Percentiles rank a stretch among this genome's conserved stretches.
phyloP scores from a whole-genome alignment of 2,113 vertebrate species.

The Entelurus aequoreus region DNA sequence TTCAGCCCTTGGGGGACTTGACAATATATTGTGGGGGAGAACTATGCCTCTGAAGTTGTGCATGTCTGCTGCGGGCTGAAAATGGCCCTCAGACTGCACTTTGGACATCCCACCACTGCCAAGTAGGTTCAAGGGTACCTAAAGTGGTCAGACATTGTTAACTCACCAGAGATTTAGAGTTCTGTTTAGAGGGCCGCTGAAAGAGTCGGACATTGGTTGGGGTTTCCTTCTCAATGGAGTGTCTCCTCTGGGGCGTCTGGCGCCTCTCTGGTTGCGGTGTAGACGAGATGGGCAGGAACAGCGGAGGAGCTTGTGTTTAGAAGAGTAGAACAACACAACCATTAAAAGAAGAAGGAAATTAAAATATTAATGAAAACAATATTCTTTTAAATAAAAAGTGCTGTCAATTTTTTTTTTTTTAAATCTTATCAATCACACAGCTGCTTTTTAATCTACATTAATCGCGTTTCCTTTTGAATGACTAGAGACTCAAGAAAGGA shows the following conservation, averaged over 20 bases:
- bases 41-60: too few species aligned
- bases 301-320: constrained; percentile 78
- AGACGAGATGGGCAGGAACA: constrained; percentile 95
- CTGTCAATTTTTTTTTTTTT: too few species aligned
- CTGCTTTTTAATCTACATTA: too few species aligned
- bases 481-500: too few species aligned
- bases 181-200: constrained; percentile 83
- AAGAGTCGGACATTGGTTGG: constrained; percentile 91
- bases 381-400: too few species aligned
- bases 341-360: neutral
- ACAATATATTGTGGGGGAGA: too few species aligned
- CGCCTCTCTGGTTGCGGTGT: constrained; percentile 95
- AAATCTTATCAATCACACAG: too few species aligned
- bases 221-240: constrained; percentile 97
- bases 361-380: neutral
- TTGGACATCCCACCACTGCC: neutral
- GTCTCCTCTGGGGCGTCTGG: constrained; percentile 85
- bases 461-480: too few species aligned
- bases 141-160: neutral
- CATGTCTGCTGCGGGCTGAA: neutral
- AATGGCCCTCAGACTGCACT: neutral
- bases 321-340: neutral
- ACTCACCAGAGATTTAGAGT: constrained; percentile 93
- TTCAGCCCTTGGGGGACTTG: too few species aligned
- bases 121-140: neutral